Base-by-base conservation (phyloP, 64 coral and sea anemone genomes). In the Stylophora pistillata region DNA sequence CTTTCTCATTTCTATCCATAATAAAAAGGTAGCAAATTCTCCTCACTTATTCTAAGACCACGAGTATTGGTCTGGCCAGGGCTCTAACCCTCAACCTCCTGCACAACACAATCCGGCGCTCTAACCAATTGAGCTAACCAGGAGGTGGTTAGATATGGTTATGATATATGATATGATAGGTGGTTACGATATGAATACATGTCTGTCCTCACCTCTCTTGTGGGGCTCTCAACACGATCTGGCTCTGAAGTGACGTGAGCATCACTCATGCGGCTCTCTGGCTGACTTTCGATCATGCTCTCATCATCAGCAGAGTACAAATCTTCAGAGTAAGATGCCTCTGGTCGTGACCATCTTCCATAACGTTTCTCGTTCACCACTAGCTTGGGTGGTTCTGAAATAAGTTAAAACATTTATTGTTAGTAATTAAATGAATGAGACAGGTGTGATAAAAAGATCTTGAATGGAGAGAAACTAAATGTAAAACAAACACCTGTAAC, bases 311-410 rank as follows among this genome's bases (percentile, higher is more conserved):
- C 93, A 76, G 96, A 98, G 63, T 89, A 92, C 16, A 91, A 64
- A 58, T 98, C 93, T 54, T 98, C 96, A 81, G 96, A 95, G 71
- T 89, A 89, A 17, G 92, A 92, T 28, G 73, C 66, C 64, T 99
- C 97, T 47, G 97, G 97, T 21, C 89, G 91, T 15, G 93, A 93
- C 74, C 91, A 87, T 58, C 97, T 92, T 64, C 97, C 97, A 88
- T 99, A 99, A 69, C 97, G 86, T 60, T 99, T 99, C 84, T 99
- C 97, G 80, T 95, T 95, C 23, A 90, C 78, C 68, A 99, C 93
- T 15, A 92, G 82, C 78, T 99, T 99, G 34, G 97, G 97, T 32
- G 97, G 97, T 73, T 99, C 97, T 98, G 71, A 21, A 75, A 74
- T 21, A 13, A 76, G 73, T 41, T 31, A 85, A 4, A 84, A 16